Evolutionary conservation across 2,113 vertebrate genomes (phyloP), one percentile per base, ranked within the genome.

Genomic region (Nibea albiflora): DNA sequence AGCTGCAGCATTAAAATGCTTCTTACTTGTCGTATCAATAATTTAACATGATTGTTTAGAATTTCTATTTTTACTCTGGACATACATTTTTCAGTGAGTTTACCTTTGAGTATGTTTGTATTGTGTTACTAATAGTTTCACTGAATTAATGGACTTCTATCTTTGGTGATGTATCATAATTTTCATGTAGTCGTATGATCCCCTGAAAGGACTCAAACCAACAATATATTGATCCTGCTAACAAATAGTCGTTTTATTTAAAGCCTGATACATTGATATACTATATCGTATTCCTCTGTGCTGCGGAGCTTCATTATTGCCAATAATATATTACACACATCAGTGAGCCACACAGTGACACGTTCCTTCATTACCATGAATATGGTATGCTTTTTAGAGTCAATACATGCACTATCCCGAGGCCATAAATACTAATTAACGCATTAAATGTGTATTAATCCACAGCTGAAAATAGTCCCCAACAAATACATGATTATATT

Each of bases 1-100:
- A 22, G 50, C 10, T 61, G 28, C 44, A 14, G 20, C 44, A 65
- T 58, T 58, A 58, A 50, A 20, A 65, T 57, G 68, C 78, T 73
- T 47, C 44, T 44, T 2, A 5, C 44, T 49, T 44, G n/a, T 66
- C 9, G 28, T 11, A 47, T 47, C 1, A 10, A 31, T 60, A 28
- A 58, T 46, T 46, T 10, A 19, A 49, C 24, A 52, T 26, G 3
- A 53, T 70, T 8, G 26, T 49, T 58, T 12, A 67, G 24, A 47
- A 47, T 65, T 15, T 5, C 15, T 47, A 12, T 24, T 76, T 57
- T 24, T 46, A 20, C 2, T 14, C 31, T 58, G 28, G 4, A 71
- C 35, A 71, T 44, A 20, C 44, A 28, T 57, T 4, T 4, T 70
- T 72, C 20, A 28, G 12, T 15, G 16, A 9, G 5, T 63, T 63